A percentile compares a stretch with the other conserved stretches of the same genome.
Evolutionary conservation across 2,113 vertebrate genomes (phyloP).

Genomic region (Scomber japonicus): DNA sequence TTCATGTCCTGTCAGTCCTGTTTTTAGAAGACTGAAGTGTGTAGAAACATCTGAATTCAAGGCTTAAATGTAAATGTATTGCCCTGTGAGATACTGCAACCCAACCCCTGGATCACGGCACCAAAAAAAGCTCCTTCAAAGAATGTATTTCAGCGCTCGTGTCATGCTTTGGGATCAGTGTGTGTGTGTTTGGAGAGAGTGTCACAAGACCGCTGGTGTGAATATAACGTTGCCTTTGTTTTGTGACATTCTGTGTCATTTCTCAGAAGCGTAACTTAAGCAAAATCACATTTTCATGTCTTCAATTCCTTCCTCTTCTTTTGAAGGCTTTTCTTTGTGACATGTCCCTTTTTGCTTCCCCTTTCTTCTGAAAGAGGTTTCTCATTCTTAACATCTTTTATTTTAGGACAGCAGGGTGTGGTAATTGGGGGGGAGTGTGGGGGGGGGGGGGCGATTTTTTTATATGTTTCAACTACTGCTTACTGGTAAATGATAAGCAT

Average conservation of each 20-base stretch:
- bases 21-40: no score
- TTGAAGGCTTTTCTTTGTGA: constrained; percentile 37
- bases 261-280: constrained; percentile 60
- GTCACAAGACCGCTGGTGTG: constrained; percentile 24
- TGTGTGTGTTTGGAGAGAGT: neutral
- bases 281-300: constrained; percentile 58
- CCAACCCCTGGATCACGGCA: neutral
- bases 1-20: no score
- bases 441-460: constrained; percentile 25
- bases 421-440: neutral
- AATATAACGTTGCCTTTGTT: constrained; percentile 33
- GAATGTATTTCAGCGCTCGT: neutral
- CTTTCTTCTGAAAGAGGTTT: constrained; percentile 60
- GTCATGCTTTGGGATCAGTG: neutral
- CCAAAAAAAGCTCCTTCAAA: constrained; percentile 1
- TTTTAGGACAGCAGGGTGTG: constrained; percentile 33
- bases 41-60: neutral
- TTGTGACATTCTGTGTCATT: constrained; percentile 24
- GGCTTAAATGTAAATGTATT: neutral
- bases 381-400: constrained; percentile 51
- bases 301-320: constrained; percentile 65
- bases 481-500: constrained; percentile 24
- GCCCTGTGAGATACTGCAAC: neutral
- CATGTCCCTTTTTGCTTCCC: constrained; percentile 56
- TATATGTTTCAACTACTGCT: constrained; percentile 25